Base-by-base conservation (phyloP, 1,140 invertebrate species). In the Apis florea region DNA sequence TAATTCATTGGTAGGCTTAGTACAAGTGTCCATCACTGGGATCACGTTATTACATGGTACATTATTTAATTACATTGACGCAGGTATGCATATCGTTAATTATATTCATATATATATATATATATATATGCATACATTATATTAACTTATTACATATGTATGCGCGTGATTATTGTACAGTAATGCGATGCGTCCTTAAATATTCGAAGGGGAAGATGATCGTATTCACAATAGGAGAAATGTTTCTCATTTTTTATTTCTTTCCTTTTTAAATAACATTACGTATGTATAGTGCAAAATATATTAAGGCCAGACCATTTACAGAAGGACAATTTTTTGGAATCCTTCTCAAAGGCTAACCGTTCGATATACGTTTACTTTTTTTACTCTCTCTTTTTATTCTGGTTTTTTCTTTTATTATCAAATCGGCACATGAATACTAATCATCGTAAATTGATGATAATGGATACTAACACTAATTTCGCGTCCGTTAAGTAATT, bases 141-240 rank as follows among this genome's bases (percentile, higher is more conserved):
- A 40, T 40, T 40, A 40, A 40, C 82, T 73, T 72, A 84, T 76
- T 63, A 79, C 79, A 87, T 79, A 64, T 66, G 59, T 87, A 83
- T 59, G 83, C 76, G 82, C 72, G 85, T 86, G 82, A 90, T 91
- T 91, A 91, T 91, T 91, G 88, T 91, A 91, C 88, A 91, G 51
- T 85, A n/a, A 83, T 90, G 90, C 87, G 85, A 87, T 84, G 21
- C 86, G 86, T 81, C 31, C 70, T 83, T 88, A 74, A 58, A 67
- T 66, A 79, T 49, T 75, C 71, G 11, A 63, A 71, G 47, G 66
- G 71, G 31, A 76, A 79, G 79, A 79, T 66, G 83, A 79, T 83
- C 74, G 19, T 88, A 88, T 88, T 88, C 86, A 88, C 87, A 88
- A 79, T 75, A 82, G 83, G 81, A 84, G 72, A 70, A 61, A 84